These are phyloP conservation scores for Cochlearius cochlearius DNA, from an alignment of 2,113 vertebrate species.

Conservation along the genomic window DNA sequence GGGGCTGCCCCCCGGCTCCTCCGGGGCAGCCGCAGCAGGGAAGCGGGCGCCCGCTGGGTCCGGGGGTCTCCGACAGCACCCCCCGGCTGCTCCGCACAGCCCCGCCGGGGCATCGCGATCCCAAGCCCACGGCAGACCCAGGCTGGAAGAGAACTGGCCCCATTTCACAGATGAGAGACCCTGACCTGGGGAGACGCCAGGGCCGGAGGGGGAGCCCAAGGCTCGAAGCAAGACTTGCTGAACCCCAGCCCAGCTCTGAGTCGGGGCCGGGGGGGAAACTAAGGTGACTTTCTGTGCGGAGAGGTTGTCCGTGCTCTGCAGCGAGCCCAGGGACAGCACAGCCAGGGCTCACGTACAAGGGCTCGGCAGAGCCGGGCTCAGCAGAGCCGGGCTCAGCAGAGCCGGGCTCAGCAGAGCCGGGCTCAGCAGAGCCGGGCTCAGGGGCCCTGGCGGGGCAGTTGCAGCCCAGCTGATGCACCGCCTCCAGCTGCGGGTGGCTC, in stretches of 20 bases:
- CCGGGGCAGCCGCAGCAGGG: background rate
- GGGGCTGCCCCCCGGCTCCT: background rate
- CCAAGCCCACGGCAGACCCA: rapidly evolving
- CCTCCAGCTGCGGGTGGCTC: background rate
- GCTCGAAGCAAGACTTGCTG: no score
- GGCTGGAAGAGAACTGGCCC: no score
- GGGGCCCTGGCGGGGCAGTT: rapidly evolving
- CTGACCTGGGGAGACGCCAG: background rate
- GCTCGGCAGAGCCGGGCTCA: background rate
- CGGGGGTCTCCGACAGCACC: rapidly evolving
- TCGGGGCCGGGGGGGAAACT: background rate
- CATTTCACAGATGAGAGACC: background rate
- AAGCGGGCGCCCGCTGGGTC: background rate
- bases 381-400: background rate
- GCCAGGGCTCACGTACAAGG: background rate
- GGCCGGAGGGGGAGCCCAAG: background rate
- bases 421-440: background rate
- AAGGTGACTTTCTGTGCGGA: background rate
- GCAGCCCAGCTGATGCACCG: background rate
- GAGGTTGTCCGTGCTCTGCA: rapidly evolving
- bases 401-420: background rate
- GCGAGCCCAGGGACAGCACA: rapidly evolving
- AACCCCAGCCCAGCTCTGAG: background rate
- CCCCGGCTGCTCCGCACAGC: no score
- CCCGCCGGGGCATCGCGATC: background rate